Base-by-base conservation (phyloP, 2,113 vertebrate genomes). In the Chlorodrepanis virens region DNA sequence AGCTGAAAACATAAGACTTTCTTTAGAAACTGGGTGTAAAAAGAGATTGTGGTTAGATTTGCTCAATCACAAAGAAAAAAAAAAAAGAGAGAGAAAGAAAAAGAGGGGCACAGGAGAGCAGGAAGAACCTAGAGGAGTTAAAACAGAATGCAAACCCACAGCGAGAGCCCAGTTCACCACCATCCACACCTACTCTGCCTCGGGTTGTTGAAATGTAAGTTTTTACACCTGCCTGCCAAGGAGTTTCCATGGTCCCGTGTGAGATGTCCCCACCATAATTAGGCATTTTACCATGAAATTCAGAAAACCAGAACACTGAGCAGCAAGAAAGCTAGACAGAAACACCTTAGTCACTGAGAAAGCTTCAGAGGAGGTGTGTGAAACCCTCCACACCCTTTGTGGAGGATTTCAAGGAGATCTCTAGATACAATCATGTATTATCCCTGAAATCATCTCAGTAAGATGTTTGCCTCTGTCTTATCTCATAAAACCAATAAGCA, bases 1-100 rank as follows among this genome's bases (percentile, higher is more conserved):
- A 94, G 11, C 37, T 84, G 60, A 93, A 89, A 96, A 91, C 52
- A 37, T 72, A 90, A 89, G 16, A n/a, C 12, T 81, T 95, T 91
- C 80, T 91, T 91, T 37, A 84, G 84, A 94, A 94, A 91, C 14
- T 61, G 60, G 23, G 60, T 70, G 54, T 81, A 44, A 50, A 71
- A 89, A 61, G 52, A 70, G 20, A 70, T 39, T 91, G 89, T 71
- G 93, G 87, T 92, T 77, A 89, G 37, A 80, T 85, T 60, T 86
- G 24, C 45, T 86, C 49, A 33, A 71, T 71, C 47, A 90, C 8
- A 35, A 19, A 29, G 61, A 47, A 19, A 27, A 39, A 35, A 57
- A 45, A 19, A 44, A 14, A 59, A 28, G 35, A 15, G 24, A 45
- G 28, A 67, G 18, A 35, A 3, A 86, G 20, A 44, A 35, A 35